These are phyloP conservation scores for Eulithis prunata DNA, from an alignment of 2,888 invertebrate genomes.

Conservation along the genomic window DNA sequence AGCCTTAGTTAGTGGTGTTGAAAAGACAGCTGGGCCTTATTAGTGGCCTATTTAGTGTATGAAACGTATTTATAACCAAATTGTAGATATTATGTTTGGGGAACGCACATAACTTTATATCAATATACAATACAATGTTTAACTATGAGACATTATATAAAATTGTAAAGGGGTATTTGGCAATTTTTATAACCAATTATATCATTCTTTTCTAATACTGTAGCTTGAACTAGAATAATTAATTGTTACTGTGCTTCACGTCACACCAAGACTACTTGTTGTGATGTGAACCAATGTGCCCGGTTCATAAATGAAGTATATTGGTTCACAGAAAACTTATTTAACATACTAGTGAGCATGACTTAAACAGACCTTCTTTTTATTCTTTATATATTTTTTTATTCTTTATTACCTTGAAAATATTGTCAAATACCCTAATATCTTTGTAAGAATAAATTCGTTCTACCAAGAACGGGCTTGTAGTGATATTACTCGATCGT, in stretches of 20 bases:
- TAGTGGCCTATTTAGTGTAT: constrained; percentile 37
- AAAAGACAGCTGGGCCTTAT: constrained; percentile 37
- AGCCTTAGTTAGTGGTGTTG: constrained; percentile 35
- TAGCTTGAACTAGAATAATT: too few species aligned
- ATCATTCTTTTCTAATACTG: too few species aligned
- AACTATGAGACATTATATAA: constrained; percentile 25
- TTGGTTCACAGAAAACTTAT: too few species aligned
- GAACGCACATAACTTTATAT: constrained; percentile 43
- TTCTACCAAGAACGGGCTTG: constrained; percentile 24
- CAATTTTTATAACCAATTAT: neutral
- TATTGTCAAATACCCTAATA: constrained; percentile 24
- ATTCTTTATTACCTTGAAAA: constrained; percentile 2
- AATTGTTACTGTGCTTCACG: too few species aligned
- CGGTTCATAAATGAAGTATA: too few species aligned
- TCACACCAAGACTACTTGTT: too few species aligned
- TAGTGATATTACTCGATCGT: constrained; percentile 17
- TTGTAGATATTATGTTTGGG: constrained; percentile 36
- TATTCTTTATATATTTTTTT: neutral
- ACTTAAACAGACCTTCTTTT: too few species aligned
- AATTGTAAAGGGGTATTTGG: constrained; percentile 19
- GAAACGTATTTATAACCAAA: constrained; percentile 42
- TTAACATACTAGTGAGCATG: too few species aligned
- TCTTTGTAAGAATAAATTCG: constrained; percentile 9
- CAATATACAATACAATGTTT: constrained; percentile 40
- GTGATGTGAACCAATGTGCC: too few species aligned